Conservation (phyloP, 2,113 vertebrate genomes). For the Podarcis muralis region DNA sequence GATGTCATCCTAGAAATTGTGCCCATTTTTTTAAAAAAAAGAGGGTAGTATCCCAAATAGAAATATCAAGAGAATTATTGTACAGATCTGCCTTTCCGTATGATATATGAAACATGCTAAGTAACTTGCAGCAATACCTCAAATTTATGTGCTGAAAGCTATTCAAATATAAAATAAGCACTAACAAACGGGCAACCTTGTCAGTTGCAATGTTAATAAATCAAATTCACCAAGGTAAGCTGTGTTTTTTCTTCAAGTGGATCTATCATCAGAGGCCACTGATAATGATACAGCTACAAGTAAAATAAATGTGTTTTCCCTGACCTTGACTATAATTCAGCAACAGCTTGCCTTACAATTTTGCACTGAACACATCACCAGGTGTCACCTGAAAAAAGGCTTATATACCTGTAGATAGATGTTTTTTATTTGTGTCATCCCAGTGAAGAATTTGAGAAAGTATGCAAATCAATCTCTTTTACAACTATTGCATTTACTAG, state of each 20-base stretch:
- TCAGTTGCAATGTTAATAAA: slow-evolving; percentile 76
- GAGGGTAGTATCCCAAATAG: slow-evolving; percentile 64
- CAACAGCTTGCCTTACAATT: slow-evolving; percentile 63
- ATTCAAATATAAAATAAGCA: slow-evolving; percentile 81
- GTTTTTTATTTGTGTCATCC: slow-evolving; percentile 42
- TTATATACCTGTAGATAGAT: slow-evolving; percentile 44
- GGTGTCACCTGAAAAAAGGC: slow-evolving; percentile 42
- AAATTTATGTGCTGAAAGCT: slow-evolving; percentile 77
- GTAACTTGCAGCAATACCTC: slow-evolving; percentile 74
- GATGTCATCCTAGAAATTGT: background rate
- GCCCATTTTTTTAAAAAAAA: slow-evolving; percentile 39
- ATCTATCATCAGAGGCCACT: slow-evolving; percentile 75
- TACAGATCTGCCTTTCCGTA: slow-evolving; percentile 54
- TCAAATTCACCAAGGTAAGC: slow-evolving; percentile 80
- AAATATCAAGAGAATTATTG: slow-evolving; percentile 70
- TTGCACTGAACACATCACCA: slow-evolving; percentile 55
- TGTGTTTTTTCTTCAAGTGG: slow-evolving; percentile 71
- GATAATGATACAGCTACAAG: slow-evolving; percentile 75
- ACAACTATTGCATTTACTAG: background rate
- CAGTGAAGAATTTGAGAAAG: slow-evolving; percentile 14
- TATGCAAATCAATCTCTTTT: slow-evolving; percentile 34
- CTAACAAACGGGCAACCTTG: slow-evolving; percentile 79
- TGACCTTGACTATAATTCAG: slow-evolving; percentile 81
- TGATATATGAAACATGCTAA: slow-evolving; percentile 75
- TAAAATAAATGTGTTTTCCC: slow-evolving; percentile 74